Evolutionary conservation across 2,113 vertebrate genomes (phyloP).

Genomic region (Phalacrocorax pelagicus): DNA sequence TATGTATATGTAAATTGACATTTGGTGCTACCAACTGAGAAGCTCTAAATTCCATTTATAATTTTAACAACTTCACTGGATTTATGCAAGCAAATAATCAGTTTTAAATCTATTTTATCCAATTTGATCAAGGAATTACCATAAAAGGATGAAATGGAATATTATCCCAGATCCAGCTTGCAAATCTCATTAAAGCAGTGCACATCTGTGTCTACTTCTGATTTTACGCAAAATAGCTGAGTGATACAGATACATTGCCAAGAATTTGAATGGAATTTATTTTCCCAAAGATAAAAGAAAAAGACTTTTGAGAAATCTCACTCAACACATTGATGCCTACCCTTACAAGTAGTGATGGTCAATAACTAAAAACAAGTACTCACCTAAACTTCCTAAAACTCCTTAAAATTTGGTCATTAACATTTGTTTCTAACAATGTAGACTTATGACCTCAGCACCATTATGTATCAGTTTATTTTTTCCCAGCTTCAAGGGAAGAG

Average conservation of each 20-base stretch:
- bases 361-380: background rate
- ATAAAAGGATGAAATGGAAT: background rate
- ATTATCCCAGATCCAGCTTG: background rate
- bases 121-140: background rate
- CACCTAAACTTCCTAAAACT: background rate
- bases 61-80: background rate
- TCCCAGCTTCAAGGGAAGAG: background rate
- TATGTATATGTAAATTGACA: background rate
- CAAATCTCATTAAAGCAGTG: background rate
- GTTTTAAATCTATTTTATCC: background rate
- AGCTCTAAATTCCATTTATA: background rate
- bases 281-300: background rate
- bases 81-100: background rate
- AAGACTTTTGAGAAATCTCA: background rate
- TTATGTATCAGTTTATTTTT: background rate
- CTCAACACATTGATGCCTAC: background rate
- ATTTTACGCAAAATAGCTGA: background rate
- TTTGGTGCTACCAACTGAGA: background rate
- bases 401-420: background rate
- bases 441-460: background rate
- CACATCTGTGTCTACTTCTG: background rate
- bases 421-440: background rate
- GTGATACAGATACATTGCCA: background rate
- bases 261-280: background rate
- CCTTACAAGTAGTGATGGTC: background rate